Percentiles rank a stretch among this genome's conserved stretches.
Conservation (phyloP, 1,140 invertebrate genomes). For the Caenorhabditis inopinata region DNA sequence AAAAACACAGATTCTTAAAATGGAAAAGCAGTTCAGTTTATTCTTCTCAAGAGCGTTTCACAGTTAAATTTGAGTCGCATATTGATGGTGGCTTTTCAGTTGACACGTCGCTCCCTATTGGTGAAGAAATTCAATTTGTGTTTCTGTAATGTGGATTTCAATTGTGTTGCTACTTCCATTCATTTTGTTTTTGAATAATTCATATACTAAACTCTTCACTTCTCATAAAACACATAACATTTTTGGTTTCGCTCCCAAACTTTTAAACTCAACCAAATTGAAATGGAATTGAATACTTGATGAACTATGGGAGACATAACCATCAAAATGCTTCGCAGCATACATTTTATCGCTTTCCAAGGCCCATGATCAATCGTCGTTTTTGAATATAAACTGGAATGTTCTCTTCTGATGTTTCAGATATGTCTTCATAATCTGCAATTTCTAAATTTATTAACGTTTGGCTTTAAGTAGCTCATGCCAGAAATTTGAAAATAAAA, state of each 20-base stretch:
- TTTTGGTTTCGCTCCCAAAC: no score
- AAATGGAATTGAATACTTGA: conserved; percentile 6
- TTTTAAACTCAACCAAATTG: not conserved
- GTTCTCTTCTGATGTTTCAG: not conserved
- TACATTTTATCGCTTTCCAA: conserved; percentile 17
- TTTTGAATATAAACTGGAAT: not conserved
- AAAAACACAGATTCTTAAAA: no score
- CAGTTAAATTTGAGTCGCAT: no score
- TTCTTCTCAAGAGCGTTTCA: no score
- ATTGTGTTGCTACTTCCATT: not conserved
- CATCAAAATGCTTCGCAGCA: not conserved
- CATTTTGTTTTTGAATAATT: not conserved
- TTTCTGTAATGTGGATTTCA: not conserved
- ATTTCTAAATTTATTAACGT: not conserved
- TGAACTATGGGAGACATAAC: not conserved
- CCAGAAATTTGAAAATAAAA: not conserved
- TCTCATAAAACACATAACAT: not conserved
- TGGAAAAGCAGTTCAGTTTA: no score
- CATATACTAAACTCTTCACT: conserved; percentile 9
- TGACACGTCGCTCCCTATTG: not conserved
- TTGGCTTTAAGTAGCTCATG: no score
- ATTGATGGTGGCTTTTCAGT: no score
- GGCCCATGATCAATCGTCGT: conserved; percentile 1
- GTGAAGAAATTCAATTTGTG: not conserved
- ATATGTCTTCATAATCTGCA: not conserved